Evolutionary conservation across 2,113 vertebrate genomes (phyloP).

Genomic region (Terrapene triunguis): DNA sequence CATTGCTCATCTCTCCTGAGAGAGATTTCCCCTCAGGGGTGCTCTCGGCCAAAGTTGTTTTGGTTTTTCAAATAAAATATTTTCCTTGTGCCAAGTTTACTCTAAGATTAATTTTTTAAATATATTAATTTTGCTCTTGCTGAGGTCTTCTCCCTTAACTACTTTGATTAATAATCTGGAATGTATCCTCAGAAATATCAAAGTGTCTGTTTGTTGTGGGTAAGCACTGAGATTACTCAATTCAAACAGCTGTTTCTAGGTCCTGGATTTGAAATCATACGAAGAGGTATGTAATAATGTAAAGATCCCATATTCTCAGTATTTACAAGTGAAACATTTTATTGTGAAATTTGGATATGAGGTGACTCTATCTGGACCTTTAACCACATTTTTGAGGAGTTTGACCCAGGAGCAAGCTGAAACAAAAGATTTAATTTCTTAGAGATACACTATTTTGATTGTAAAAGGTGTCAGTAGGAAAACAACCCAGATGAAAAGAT

Average conservation of each 20-base stretch:
- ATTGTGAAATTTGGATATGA: neutral
- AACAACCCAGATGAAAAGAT: neutral
- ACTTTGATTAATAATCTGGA: neutral
- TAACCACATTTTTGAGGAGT: neutral
- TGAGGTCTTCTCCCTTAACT: neutral
- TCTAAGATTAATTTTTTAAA: neutral
- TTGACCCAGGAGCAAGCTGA: neutral
- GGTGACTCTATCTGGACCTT: neutral
- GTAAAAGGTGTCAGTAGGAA: neutral
- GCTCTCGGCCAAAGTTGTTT: neutral
- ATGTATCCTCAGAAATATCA: neutral
- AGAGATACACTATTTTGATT: neutral
- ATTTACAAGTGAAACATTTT: neutral
- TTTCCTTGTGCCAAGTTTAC: neutral
- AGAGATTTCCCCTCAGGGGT: neutral
- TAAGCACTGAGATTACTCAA: neutral
- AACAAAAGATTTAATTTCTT: neutral
- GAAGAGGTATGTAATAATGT: neutral
- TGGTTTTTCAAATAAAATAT: neutral
- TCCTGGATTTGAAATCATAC: neutral
- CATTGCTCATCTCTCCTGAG: neutral
- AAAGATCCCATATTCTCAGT: neutral
- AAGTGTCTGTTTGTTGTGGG: neutral
- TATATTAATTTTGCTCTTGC: neutral
- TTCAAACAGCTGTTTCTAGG: neutral